Base-by-base conservation (phyloP, 2,797 vertebrate genomes). In the Epinephelus awoara region DNA sequence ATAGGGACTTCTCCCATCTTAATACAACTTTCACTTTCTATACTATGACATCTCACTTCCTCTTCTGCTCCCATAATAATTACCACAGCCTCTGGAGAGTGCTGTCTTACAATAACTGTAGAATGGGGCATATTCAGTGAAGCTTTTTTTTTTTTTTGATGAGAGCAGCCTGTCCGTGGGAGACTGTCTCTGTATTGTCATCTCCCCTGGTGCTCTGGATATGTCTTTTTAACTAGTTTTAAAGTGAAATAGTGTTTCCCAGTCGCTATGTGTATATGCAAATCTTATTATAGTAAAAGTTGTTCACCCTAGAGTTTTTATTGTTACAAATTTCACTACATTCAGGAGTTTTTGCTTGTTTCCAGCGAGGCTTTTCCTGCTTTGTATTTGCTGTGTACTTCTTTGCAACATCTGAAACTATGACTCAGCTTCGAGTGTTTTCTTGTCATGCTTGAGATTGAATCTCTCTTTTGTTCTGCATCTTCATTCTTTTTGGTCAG, bases 401-500 rank as follows among this genome's bases (percentile, higher is more conserved):
- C 29, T 61, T 52, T 58, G 13, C 10, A 58, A 21, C n/a, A 23
- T 5, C 21, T 67, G 4, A 75, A 52, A 63, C 11, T 10, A 29
- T 40, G 15, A 76, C 25, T 78, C 62, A 71, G 19, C 40, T 23
- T 61, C 15, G n/a, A 51, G 5, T 58, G 21, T 47, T 61, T 76
- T 47, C 0, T 25, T 23, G 29, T 67, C n/a, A 34, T 54, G 46
- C 6, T 55, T 21, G 54, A 14, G 1, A 44, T 2, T 65, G 40
- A 59, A 65, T 34, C 5, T 23, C 4, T 47, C 40, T 56, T 65
- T 62, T 44, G 65, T 72, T 71, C 47, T 68, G 17, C 7, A 12
- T 56, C 62, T 23, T 52, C 2, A 82, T 84, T 47, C 81, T 80
- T 78, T 76, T 46, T 23, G 70, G 54, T 75, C 57, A 49, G 51